These are phyloP conservation scores for Marmota monax DNA, from an alignment of 2,113 vertebrate species.

Conservation along the genomic window DNA sequence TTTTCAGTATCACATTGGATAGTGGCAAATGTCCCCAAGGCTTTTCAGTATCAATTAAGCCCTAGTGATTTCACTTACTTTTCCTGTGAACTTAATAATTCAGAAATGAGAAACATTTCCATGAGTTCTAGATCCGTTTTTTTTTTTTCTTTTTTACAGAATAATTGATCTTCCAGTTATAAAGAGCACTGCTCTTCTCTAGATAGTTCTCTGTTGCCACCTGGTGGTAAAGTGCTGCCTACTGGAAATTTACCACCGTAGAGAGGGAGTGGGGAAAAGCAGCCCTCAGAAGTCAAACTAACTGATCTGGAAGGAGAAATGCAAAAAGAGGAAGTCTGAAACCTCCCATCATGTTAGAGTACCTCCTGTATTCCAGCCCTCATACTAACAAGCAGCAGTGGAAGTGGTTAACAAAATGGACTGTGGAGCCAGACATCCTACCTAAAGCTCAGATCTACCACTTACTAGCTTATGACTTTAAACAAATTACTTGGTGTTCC, in stretches of 20 bases:
- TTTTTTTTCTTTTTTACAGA: background rate
- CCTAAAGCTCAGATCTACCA: background rate
- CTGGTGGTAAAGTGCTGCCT: background rate
- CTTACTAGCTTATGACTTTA: background rate
- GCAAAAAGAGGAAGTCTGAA: background rate
- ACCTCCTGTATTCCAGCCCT: too few relatives aligned
- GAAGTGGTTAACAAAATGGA: background rate
- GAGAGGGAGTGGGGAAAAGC: background rate
- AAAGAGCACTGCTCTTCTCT: background rate
- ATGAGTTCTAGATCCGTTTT: background rate
- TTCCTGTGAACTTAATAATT: constrained; percentile 47
- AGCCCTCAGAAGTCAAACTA: background rate
- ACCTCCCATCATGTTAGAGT: background rate
- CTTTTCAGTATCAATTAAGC: constrained; percentile 38
- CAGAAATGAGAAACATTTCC: constrained; percentile 42
- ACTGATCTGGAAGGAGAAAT: background rate
- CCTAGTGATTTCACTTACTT: background rate
- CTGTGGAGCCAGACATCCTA: background rate
- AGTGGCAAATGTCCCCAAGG: background rate
- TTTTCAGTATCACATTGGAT: background rate
- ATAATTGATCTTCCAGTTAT: background rate
- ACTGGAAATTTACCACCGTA: background rate
- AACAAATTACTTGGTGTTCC: background rate
- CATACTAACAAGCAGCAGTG: background rate
- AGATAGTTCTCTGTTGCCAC: constrained; percentile 51